Base-by-base conservation (phyloP, 2,888 invertebrate genomes). In the Ornithoptera priamus region DNA sequence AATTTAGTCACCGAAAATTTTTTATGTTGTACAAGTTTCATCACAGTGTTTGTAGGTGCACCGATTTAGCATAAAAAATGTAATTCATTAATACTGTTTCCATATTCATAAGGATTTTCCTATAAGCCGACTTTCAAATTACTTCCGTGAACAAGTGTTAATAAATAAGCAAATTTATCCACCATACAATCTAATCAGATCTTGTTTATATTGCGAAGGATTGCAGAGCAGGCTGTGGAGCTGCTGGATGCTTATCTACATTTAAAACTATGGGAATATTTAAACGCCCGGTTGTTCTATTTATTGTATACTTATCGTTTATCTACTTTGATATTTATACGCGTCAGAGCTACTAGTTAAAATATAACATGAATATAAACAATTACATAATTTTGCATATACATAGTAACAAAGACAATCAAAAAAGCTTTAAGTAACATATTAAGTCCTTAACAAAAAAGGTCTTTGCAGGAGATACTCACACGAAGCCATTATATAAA, bases 161-260 rank as follows among this genome's bases (percentile, higher is more conserved):
- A 88, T 90, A 90, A 90, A 91, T 88, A 87, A 87, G 81, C 81
- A 76, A 82, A 85, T 88, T 88, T 86, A 88, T 87, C 86, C 80
- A 76, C 71, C 67, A 80, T 81, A 77, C 79, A 81, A 87, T 89
- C 86, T 89, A 88, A 90, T 91, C 90, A 78, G 83, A 86, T 88
- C 88, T 82, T 90, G 89, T 91, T 89, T 88, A 88, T 88, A 88
- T 84, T 85, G 82, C 81, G 79, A 86, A 83, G 84, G 81, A 81
- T 82, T 83, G 80, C 81, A 36, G 71, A 73, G 72, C 76, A 70
- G 76, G 75, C 77, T 73, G 76, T 75, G 74, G 72, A 74, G 75
- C 75, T 68, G 67, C 62, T 66, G 72, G 62, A 71, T 74, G 75
- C 78, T 82, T 88, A 88, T 89, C 87, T 79, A 66, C 63, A 72